phyloP scores from a whole-genome alignment of 1,140 invertebrate genomes.

The Heliconius eleuchia region DNA sequence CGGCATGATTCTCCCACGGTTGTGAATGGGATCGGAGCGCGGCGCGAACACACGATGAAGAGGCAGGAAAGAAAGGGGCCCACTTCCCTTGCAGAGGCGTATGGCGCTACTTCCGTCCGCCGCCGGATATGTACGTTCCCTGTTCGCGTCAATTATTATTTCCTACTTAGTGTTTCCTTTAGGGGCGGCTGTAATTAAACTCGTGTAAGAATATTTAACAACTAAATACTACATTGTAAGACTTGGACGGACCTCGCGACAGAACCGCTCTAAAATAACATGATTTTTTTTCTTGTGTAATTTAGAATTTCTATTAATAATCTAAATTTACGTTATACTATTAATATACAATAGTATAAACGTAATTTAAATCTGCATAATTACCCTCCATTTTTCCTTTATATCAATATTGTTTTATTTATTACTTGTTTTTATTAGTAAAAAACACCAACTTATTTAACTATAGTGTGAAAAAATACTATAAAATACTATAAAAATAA shows the following conservation, averaged over 20 bases:
- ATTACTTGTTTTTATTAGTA: no score
- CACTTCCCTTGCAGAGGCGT: slow-evolving; percentile 60
- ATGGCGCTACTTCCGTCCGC: slow-evolving; percentile 62
- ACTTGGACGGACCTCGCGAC: neutral
- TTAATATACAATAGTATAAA: no score
- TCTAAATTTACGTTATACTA: no score
- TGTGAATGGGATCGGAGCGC: slow-evolving; percentile 56
- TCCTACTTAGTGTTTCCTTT: slow-evolving; percentile 72
- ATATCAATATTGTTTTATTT: no score
- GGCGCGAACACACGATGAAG: slow-evolving; percentile 46
- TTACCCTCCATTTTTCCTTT: no score
- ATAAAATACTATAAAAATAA: no score
- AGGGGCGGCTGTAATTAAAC: slow-evolving; percentile 50
- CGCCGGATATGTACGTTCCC: slow-evolving; percentile 63
- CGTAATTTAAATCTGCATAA: no score
- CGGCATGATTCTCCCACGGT: slow-evolving; percentile 62
- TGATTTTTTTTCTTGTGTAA: no score
- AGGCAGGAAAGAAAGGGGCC: slow-evolving; percentile 67
- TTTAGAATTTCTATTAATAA: no score
- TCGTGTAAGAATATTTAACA: slow-evolving; percentile 40
- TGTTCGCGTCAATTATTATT: slow-evolving; percentile 72
- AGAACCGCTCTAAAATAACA: neutral
- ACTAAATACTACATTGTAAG: slow-evolving; percentile 4
- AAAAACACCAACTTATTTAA: no score
- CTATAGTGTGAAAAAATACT: no score